Evolutionary conservation across 2,888 invertebrate species (phyloP).

Genomic region (Callyntrura sp.): DNA sequence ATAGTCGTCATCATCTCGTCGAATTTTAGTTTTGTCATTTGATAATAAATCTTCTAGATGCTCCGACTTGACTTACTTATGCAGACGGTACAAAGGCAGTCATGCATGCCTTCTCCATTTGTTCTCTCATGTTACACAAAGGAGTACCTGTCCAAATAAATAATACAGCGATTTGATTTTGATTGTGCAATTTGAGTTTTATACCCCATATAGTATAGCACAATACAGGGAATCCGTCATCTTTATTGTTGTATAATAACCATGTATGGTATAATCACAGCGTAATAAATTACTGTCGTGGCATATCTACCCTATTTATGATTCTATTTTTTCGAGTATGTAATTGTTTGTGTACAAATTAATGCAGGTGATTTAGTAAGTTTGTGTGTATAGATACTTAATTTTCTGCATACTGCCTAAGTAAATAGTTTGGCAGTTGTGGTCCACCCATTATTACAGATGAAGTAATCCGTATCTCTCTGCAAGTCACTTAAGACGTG

Average conservation of each 20-base stretch:
- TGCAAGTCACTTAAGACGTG: no score
- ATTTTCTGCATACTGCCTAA: no score
- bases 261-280: neutral
- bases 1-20: constrained; percentile 32
- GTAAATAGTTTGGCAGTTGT: no score
- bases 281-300: constrained; percentile 21
- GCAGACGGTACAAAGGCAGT: constrained; percentile 38
- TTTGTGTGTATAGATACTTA: no score
- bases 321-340: constrained; percentile 36
- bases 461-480: no score
- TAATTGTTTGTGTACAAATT: constrained; percentile 59
- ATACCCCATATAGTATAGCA: constrained; percentile 15
- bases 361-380: neutral
- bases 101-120: constrained; percentile 45
- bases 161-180: constrained; percentile 48
- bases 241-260: neutral
- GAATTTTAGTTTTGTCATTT: constrained; percentile 32
- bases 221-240: neutral
- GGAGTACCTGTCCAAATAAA: constrained; percentile 13
- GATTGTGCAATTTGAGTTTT: constrained; percentile 31
- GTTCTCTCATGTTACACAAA: constrained; percentile 24
- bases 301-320: neutral
- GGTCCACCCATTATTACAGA: neutral
- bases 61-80: constrained; percentile 4
- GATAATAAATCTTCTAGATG: neutral